These are phyloP conservation scores for Oxyteleia sp. DNA, from an alignment of 2,888 invertebrate genomes.

Conservation along the genomic window DNA sequence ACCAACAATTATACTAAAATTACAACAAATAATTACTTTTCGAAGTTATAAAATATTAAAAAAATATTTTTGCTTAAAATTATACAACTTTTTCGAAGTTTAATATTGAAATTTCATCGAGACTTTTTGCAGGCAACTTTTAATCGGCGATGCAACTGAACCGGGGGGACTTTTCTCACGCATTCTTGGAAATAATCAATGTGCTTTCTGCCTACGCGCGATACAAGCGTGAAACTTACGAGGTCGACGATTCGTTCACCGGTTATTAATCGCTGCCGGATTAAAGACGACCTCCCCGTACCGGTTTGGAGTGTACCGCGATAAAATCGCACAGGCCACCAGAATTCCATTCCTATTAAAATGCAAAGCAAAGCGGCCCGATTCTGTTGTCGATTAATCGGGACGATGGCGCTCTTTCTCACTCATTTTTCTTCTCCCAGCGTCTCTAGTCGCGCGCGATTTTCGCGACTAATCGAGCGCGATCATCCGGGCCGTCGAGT, in stretches of 20 bases:
- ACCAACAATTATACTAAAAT: no score
- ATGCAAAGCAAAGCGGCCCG: slow-evolving; percentile 73
- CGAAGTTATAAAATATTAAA: no score
- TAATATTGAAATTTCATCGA: slow-evolving; percentile 56
- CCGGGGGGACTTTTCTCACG: slow-evolving; percentile 73
- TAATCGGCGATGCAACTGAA: slow-evolving; percentile 41
- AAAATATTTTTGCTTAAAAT: no score
- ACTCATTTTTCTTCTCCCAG: slow-evolving; percentile 58
- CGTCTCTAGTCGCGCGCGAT: slow-evolving; percentile 47
- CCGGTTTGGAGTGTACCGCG: slow-evolving; percentile 78
- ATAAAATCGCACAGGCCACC: slow-evolving; percentile 76
- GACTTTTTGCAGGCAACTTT: neutral
- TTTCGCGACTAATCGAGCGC: slow-evolving; percentile 67
- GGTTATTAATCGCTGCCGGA: slow-evolving; percentile 82
- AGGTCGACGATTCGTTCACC: slow-evolving; percentile 76
- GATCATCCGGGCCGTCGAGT: slow-evolving; percentile 54
- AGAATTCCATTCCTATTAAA: slow-evolving; percentile 77
- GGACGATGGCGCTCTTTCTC: slow-evolving; percentile 64
- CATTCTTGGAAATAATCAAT: slow-evolving; percentile 77
- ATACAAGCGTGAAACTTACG: slow-evolving; percentile 77
- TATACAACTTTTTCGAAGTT: neutral
- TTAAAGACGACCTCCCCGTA: slow-evolving; percentile 79
- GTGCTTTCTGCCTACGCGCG: slow-evolving; percentile 73
- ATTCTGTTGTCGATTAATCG: slow-evolving; percentile 74
- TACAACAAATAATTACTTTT: no score